These are phyloP conservation scores for Andinoacara biseriatus DNA, from an alignment of 2,113 vertebrate species.

Conservation along the genomic window DNA sequence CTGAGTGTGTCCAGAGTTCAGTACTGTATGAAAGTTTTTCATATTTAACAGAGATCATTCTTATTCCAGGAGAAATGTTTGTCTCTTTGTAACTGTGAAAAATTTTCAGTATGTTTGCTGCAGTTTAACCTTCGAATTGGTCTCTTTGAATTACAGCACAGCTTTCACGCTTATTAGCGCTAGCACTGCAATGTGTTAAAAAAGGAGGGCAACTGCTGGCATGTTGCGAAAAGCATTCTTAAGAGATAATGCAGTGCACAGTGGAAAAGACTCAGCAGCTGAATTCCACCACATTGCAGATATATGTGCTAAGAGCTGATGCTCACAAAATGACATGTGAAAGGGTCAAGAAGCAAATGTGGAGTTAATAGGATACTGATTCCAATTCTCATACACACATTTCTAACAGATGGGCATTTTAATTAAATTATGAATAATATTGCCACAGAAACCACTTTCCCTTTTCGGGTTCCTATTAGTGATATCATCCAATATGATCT, in stretches of 20 bases:
- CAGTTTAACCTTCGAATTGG: constrained; percentile 25
- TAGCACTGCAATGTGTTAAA: background rate
- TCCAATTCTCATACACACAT: constrained; percentile 24
- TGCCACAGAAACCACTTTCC: constrained; percentile 26
- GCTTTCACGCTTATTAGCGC: constrained; percentile 40
- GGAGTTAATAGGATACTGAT: constrained; percentile 9
- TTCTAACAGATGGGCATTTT: constrained; percentile 32
- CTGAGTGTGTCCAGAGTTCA: background rate
- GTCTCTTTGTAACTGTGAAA: constrained; percentile 4
- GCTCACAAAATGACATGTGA: background rate
- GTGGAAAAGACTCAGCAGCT: background rate
- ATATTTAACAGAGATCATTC: background rate
- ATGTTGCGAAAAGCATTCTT: background rate
- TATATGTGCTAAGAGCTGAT: background rate
- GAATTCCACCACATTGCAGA: background rate
- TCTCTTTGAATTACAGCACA: constrained; percentile 28
- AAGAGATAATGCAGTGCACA: constrained; percentile 8
- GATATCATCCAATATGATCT: constrained; percentile 29
- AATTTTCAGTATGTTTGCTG: constrained; percentile 16
- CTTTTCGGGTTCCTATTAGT: constrained; percentile 10
- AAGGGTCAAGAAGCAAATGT: constrained; percentile 5
- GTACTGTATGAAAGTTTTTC: background rate
- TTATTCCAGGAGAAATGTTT: constrained; percentile 19
- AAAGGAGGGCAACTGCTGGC: background rate
- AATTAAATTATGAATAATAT: constrained; percentile 50